A percentile compares a stretch with the other conserved stretches of the same genome.
Evolutionary conservation across 2,113 vertebrate species (phyloP).

Genomic region (Sakesphorus luctuosus): DNA sequence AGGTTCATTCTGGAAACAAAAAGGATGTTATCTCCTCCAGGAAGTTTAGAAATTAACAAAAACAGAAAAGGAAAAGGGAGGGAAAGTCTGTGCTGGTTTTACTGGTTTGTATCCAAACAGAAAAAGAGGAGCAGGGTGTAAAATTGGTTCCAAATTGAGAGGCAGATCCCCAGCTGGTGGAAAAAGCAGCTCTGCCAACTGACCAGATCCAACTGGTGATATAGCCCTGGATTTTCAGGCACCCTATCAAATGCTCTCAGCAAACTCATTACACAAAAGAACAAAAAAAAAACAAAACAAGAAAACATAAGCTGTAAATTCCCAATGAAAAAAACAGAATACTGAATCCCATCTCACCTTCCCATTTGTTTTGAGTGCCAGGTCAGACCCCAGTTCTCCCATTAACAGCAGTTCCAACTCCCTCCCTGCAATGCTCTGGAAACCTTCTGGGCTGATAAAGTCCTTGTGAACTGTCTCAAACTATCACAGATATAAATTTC

Average conservation of each 20-base stretch:
- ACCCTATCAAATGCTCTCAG: not conserved
- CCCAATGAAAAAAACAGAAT: not conserved
- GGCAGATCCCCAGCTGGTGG: not conserved
- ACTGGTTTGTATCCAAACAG: not conserved
- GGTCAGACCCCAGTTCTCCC: not conserved
- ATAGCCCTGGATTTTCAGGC: not conserved
- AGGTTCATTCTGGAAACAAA: not conserved
- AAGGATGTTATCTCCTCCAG: not conserved
- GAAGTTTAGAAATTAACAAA: not conserved
- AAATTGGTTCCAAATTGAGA: constrained; percentile 8
- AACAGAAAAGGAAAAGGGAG: not conserved
- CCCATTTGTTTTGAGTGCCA: not conserved
- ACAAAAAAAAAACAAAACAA: not conserved
- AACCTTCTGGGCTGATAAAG: not conserved
- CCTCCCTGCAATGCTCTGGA: not conserved
- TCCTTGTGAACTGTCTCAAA: not conserved
- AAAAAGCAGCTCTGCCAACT: not conserved
- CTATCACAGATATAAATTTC: not conserved
- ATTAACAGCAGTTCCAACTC: not conserved
- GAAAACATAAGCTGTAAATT: not conserved
- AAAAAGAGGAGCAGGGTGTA: not conserved
- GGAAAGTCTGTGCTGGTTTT: not conserved
- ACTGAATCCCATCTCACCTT: not conserved
- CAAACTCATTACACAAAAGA: not conserved
- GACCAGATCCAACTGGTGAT: not conserved